phyloP scores from a whole-genome alignment of 2,113 vertebrate species.

The Tachysurus vachellii region DNA sequence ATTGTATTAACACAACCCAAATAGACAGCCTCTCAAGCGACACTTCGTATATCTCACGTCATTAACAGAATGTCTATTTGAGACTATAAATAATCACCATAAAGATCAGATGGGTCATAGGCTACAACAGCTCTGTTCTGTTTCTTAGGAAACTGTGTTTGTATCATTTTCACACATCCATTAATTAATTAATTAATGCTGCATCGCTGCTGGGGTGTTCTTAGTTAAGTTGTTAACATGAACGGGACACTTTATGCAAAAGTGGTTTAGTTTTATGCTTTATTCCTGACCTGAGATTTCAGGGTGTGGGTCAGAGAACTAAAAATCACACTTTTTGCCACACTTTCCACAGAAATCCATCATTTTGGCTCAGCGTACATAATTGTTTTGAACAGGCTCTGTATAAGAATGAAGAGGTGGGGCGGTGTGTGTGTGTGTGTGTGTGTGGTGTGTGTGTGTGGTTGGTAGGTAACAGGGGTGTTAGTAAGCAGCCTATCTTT shows the following conservation, averaged over 20 bases:
- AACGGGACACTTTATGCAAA: not conserved
- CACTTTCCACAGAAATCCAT: constrained; percentile 15
- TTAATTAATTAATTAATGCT: not conserved
- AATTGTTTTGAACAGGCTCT: constrained; percentile 44
- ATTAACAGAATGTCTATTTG: not conserved
- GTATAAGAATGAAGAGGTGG: constrained; percentile 25
- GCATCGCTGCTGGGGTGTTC: not conserved
- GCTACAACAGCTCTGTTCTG: too few species aligned
- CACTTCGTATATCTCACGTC: not conserved
- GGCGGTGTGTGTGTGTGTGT: not conserved
- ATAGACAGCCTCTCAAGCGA: not conserved
- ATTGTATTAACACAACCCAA: not conserved
- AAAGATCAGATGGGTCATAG: not conserved
- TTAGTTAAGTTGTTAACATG: not conserved
- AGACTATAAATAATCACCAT: not conserved
- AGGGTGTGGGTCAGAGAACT: constrained; percentile 22
- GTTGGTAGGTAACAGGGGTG: too few species aligned
- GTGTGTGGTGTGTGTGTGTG: too few species aligned
- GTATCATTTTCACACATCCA: not conserved
- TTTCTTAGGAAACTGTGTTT: constrained; percentile 6
- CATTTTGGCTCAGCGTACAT: constrained; percentile 26
- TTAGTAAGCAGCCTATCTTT: constrained; percentile 36
- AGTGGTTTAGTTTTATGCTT: constrained; percentile 11
- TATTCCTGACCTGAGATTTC: constrained; percentile 4
- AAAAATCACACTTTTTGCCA: too few species aligned